Conservation (phyloP, 35 echinoderm and acorn worm species). For the Ptychodera flava region DNA sequence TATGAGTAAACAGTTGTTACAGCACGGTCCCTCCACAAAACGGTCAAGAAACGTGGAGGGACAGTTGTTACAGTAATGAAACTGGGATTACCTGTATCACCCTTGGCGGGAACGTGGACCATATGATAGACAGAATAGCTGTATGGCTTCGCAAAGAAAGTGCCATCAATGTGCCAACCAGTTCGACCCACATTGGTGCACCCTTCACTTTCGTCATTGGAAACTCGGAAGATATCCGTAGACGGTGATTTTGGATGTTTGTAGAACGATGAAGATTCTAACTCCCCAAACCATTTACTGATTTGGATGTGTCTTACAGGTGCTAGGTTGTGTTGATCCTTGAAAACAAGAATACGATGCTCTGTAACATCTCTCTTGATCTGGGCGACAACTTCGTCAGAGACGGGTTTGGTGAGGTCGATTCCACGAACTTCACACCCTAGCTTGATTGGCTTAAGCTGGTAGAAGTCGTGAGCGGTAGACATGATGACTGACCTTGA, state of each 20-base stretch:
- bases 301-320: slow-evolving; percentile 31
- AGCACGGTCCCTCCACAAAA: no score
- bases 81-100: slow-evolving; percentile 32
- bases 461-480: neutral
- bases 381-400: slow-evolving; percentile 16
- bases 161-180: slow-evolving; percentile 48
- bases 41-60: no score
- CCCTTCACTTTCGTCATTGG: slow-evolving; percentile 32
- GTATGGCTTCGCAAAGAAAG: slow-evolving; percentile 24
- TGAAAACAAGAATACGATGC: slow-evolving; percentile 40
- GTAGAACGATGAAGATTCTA: slow-evolving; percentile 42
- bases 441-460: slow-evolving; percentile 14
- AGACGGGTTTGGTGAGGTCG: slow-evolving; percentile 17
- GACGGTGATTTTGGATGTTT: slow-evolving; percentile 42
- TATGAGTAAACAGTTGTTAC: no score
- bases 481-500: slow-evolving; percentile 16
- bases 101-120: slow-evolving; percentile 15
- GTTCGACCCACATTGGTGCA: slow-evolving; percentile 41
- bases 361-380: slow-evolving; percentile 38
- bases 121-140: slow-evolving; percentile 39
- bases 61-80: no score
- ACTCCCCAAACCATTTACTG: slow-evolving; percentile 43
- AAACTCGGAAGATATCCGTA: slow-evolving; percentile 36
- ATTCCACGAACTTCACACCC: slow-evolving; percentile 24
- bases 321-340: slow-evolving; percentile 21